Evolutionary conservation across 2,888 invertebrate genomes (phyloP).

Genomic region (Pardosa pseudoannulata): DNA sequence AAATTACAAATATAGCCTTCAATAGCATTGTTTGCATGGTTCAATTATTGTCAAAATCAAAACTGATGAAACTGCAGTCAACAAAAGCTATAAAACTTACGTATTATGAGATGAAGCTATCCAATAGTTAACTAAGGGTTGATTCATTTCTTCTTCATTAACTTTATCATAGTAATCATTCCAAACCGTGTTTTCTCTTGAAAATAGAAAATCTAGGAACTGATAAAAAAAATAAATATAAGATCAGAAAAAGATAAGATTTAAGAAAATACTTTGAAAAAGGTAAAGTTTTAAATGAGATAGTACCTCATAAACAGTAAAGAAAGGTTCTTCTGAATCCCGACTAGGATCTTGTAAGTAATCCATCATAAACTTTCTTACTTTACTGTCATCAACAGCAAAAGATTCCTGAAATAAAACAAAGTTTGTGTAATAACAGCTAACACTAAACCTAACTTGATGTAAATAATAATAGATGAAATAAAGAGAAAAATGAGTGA

Average conservation of each 20-base stretch:
- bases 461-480: too few species aligned
- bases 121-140: conserved; percentile 94
- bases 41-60: too few species aligned
- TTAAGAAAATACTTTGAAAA: neutral
- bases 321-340: conserved; percentile 90
- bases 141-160: conserved; percentile 90
- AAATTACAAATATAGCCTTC: too few species aligned
- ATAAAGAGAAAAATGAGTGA: too few species aligned
- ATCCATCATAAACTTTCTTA: conserved; percentile 87
- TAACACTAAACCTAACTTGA: too few species aligned
- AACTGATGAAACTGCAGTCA: too few species aligned
- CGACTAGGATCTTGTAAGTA: conserved; percentile 88
- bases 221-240: conserved; percentile 77
- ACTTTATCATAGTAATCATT: conserved; percentile 85
- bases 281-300: neutral
- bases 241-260: too few species aligned
- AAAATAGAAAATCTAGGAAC: conserved; percentile 94
- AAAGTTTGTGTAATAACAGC: too few species aligned
- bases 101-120: conserved; percentile 98
- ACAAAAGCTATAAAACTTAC: conserved; percentile 80
- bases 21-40: too few species aligned
- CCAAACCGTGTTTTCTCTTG: conserved; percentile 95
- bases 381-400: conserved; percentile 80
- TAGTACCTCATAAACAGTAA: conserved; percentile 85
- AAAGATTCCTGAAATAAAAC: conserved; percentile 81